Conservation (phyloP, 1,140 invertebrate genomes). For the Pentalonia nigronervosa region DNA sequence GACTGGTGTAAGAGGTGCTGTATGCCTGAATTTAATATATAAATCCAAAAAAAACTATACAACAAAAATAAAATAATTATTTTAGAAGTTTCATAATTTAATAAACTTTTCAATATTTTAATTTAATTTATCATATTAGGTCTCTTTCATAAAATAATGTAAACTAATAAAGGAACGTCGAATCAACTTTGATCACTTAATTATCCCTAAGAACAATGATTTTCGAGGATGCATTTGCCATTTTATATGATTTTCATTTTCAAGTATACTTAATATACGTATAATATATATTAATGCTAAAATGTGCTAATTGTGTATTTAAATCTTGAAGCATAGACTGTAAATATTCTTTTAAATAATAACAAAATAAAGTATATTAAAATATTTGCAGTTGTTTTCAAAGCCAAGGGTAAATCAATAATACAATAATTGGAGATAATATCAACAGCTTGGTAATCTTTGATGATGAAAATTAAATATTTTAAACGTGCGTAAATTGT, state of each 20-base stretch:
- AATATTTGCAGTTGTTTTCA: not conserved
- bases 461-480: not conserved
- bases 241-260: not conserved
- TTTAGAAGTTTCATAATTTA: too few relatives aligned
- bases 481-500: not conserved
- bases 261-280: not conserved
- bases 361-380: too few relatives aligned
- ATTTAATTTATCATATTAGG: not conserved
- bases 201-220: not conserved
- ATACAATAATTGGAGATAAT: not conserved
- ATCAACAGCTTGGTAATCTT: not conserved
- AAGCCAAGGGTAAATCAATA: conserved; percentile 18
- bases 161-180: not conserved
- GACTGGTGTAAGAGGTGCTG: not conserved
- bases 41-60: not conserved
- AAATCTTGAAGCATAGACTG: not conserved
- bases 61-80: too few relatives aligned
- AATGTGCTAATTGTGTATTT: not conserved
- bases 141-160: not conserved
- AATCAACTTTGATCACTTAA: not conserved
- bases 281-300: not conserved
- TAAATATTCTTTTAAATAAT: not conserved
- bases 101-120: not conserved
- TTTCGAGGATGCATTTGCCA: not conserved
- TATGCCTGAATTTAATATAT: not conserved